phyloP scores from a whole-genome alignment of 2,888 invertebrate genomes.

The Parnassius glacialis region DNA sequence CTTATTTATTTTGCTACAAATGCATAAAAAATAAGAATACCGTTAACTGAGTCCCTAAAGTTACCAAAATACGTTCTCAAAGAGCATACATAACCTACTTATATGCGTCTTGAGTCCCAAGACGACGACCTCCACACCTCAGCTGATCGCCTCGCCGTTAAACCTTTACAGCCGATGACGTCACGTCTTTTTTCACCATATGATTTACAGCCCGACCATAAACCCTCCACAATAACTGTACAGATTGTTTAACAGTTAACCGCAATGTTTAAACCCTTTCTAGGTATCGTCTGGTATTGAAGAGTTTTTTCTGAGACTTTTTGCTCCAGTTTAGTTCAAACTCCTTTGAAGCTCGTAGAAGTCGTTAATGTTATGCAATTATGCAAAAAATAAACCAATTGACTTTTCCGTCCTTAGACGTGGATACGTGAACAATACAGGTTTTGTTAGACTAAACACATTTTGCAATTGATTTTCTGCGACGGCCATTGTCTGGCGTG shows the following conservation, averaged over 20 bases:
- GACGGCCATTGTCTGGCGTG: conserved; percentile 46
- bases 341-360: conserved; percentile 51
- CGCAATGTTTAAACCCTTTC: conserved; percentile 79
- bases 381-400: conserved; percentile 58
- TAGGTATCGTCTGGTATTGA: conserved; percentile 65
- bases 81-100: not conserved
- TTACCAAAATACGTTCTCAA: no score
- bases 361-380: conserved; percentile 66
- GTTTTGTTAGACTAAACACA: conserved; percentile 39
- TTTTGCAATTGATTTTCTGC: conserved; percentile 45
- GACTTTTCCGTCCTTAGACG: conserved; percentile 45
- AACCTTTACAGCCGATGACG: conserved; percentile 73
- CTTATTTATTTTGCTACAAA: no score
- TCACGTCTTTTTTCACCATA: conserved; percentile 71
- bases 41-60: no score
- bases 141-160: conserved; percentile 73
- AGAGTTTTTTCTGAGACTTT: conserved; percentile 50
- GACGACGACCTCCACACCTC: conserved; percentile 61
- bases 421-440: conserved; percentile 42
- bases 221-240: conserved; percentile 76
- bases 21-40: no score
- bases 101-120: conserved; percentile 29
- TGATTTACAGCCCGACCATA: conserved; percentile 74
- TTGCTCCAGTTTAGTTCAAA: conserved; percentile 70
- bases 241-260: conserved; percentile 78